These are phyloP conservation scores for Lithodes maja DNA, from an alignment of 2,888 invertebrate species.

Conservation along the genomic window DNA sequence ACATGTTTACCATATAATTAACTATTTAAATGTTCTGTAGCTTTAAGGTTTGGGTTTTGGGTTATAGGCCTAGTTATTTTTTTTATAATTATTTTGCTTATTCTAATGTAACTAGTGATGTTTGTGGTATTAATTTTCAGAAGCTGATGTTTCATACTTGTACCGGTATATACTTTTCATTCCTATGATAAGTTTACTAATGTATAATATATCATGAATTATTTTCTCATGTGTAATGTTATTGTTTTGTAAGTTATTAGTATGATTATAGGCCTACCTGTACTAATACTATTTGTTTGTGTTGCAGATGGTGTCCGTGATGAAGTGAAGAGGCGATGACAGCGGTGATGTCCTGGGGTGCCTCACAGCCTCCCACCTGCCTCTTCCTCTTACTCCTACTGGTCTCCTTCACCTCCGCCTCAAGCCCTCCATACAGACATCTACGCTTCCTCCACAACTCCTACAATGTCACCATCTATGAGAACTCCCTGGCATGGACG, in stretches of 20 bases:
- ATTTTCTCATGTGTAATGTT: no score
- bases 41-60: no score
- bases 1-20: no score
- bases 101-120: neutral
- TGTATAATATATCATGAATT: no score
- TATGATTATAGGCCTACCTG: neutral
- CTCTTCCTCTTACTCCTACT: conserved; percentile 27
- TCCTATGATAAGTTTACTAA: no score
- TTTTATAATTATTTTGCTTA: no score
- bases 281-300: neutral
- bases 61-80: no score
- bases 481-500: conserved; percentile 94
- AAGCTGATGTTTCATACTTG: no score
- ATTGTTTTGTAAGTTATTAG: neutral
- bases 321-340: neutral
- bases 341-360: neutral
- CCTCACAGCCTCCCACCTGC: conserved; percentile 3
- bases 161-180: no score
- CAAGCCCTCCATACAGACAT: conserved; percentile 76
- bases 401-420: neutral
- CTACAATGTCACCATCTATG: conserved; percentile 93
- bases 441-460: conserved; percentile 83
- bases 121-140: neutral
- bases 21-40: no score
- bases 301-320: conserved; percentile 38